phyloP scores from a whole-genome alignment of 2,113 vertebrate genomes.

The Galemys pyrenaicus region DNA sequence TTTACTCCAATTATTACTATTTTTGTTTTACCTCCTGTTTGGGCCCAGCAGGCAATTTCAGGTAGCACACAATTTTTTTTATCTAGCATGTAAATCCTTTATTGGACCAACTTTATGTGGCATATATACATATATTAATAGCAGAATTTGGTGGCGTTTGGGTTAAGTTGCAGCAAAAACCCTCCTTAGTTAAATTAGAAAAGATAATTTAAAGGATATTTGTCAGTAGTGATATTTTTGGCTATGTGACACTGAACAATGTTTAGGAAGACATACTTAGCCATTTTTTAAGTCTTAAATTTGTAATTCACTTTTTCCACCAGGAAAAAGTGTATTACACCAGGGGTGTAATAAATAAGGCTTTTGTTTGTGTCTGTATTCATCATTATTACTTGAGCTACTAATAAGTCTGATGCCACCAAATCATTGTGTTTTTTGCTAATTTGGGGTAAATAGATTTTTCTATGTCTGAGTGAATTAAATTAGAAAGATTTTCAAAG shows the following conservation, averaged over 20 bases:
- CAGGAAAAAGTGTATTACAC: no score
- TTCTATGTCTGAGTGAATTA: background rate
- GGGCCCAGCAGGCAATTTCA: background rate
- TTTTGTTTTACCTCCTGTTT: background rate
- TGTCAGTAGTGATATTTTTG: conserved; percentile 34
- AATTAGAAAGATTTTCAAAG: background rate
- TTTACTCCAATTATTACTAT: background rate
- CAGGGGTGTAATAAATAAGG: background rate
- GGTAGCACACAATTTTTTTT: background rate
- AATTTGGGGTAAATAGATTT: background rate
- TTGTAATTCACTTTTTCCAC: background rate
- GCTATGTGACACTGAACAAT: background rate
- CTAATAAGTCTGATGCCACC: background rate
- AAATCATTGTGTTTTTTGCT: background rate
- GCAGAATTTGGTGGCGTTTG: background rate
- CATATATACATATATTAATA: no score
- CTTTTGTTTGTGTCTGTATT: background rate
- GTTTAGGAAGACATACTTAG: background rate
- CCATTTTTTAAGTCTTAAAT: conserved; percentile 14
- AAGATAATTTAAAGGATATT: background rate
- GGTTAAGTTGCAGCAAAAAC: conserved; percentile 2
- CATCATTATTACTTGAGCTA: background rate
- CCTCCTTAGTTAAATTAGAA: background rate
- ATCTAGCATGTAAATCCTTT: background rate
- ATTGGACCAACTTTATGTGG: background rate